Conservation (phyloP, 2,888 invertebrate genomes). For the Phalera bucephala region DNA sequence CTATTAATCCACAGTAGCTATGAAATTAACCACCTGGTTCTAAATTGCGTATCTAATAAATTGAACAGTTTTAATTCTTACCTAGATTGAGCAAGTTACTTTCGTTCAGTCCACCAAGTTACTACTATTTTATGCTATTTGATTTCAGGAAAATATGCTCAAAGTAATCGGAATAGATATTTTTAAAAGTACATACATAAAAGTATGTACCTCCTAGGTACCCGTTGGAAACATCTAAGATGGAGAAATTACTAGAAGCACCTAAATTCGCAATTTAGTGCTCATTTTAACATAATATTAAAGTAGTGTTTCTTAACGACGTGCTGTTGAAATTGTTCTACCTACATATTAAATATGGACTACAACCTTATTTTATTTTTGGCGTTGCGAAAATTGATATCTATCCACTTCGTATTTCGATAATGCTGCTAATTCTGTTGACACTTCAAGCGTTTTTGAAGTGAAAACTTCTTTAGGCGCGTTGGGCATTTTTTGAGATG, state of each 20-base stretch:
- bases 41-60: conserved; percentile 2
- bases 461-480: too few relatives aligned
- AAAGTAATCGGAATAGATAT: neutral
- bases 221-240: too few relatives aligned
- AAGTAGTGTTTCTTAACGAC: too few relatives aligned
- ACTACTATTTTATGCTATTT: conserved; percentile 3
- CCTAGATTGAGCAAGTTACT: conserved; percentile 33
- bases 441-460: conserved; percentile 6
- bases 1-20: neutral
- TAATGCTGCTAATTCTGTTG: too few relatives aligned
- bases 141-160: neutral
- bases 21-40: neutral
- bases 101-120: conserved; percentile 26
- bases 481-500: too few relatives aligned
- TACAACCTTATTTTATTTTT: conserved; percentile 8
- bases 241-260: too few relatives aligned
- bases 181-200: too few relatives aligned
- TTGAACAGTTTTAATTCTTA: conserved; percentile 18
- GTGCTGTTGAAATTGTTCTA: too few relatives aligned
- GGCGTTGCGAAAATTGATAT: conserved; percentile 19
- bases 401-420: conserved; percentile 3
- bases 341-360: too few relatives aligned
- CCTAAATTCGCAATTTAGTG: too few relatives aligned
- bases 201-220: too few relatives aligned
- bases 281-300: too few relatives aligned